phyloP scores from a whole-genome alignment of 2,113 vertebrate species.

The Upupa epops region DNA sequence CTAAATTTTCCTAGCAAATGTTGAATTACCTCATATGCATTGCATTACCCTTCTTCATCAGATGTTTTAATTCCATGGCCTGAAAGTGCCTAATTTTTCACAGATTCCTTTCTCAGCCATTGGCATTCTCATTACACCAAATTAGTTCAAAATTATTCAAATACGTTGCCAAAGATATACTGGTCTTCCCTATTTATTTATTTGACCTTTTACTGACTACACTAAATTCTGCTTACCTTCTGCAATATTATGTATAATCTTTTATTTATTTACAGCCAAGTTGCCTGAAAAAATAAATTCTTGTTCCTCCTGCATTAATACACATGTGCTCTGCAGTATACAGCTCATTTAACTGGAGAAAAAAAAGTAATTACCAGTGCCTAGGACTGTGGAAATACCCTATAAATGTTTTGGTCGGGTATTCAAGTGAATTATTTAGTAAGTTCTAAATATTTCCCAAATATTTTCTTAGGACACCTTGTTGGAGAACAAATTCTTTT shows the following conservation, averaged over 20 bases:
- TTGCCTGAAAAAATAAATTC: neutral
- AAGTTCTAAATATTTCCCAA: neutral
- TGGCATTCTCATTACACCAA: neutral
- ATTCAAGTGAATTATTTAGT: neutral
- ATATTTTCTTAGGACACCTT: neutral
- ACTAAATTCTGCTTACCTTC: neutral
- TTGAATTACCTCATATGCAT: slow-evolving; percentile 39
- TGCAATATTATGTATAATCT: neutral
- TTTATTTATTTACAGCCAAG: neutral
- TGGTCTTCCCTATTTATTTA: neutral
- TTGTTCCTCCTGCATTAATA: neutral
- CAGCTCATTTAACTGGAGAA: neutral
- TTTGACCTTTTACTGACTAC: neutral
- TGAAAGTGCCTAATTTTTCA: neutral
- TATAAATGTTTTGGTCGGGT: neutral
- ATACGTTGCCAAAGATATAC: neutral
- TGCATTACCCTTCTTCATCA: slow-evolving; percentile 38
- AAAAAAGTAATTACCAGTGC: neutral
- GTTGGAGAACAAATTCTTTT: neutral
- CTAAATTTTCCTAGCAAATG: slow-evolving; percentile 41
- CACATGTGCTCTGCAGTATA: neutral
- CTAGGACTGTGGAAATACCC: neutral
- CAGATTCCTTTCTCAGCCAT: neutral
- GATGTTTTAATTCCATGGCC: neutral
- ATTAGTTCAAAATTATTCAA: neutral